Evolutionary conservation across 2,113 vertebrate genomes (phyloP).

Genomic region (Nycticryphes semicollaris): DNA sequence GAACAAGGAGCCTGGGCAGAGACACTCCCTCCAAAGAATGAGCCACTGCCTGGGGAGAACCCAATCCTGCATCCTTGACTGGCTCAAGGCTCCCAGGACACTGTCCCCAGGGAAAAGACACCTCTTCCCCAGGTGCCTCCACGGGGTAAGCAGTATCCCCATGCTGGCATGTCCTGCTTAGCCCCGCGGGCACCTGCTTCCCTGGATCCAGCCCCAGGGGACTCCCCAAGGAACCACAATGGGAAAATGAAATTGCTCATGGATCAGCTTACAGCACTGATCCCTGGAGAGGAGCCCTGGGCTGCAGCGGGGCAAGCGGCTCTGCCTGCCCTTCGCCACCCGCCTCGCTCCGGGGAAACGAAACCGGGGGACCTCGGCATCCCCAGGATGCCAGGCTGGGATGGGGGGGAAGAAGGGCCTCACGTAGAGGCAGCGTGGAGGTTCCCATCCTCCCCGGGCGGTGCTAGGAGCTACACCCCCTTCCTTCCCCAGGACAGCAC

Average conservation of each 20-base stretch:
- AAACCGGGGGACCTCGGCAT: neutral
- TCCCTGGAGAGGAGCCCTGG: neutral
- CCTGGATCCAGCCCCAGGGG: neutral
- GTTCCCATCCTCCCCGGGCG: neutral
- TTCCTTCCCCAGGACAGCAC: neutral
- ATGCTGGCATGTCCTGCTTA: neutral
- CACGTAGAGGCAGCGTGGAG: accelerated
- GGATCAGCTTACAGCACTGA: neutral
- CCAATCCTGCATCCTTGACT: accelerated
- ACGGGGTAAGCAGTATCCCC: accelerated
- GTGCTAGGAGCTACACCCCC: neutral
- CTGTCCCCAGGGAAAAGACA: accelerated
- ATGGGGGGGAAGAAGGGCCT: neutral
- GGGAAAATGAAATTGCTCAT: neutral
- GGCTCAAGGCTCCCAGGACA: neutral
- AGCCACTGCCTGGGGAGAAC: neutral
- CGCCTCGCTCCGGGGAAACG: neutral
- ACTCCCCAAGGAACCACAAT: neutral
- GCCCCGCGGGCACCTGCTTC: neutral
- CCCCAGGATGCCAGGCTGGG: neutral
- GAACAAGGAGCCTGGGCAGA: neutral
- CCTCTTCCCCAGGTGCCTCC: neutral
- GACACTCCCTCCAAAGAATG: neutral
- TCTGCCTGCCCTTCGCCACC: neutral
- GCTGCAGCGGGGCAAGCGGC: neutral